Evolutionary conservation across 2,888 invertebrate species (phyloP).

Genomic region (Myopa tessellatipennis): DNA sequence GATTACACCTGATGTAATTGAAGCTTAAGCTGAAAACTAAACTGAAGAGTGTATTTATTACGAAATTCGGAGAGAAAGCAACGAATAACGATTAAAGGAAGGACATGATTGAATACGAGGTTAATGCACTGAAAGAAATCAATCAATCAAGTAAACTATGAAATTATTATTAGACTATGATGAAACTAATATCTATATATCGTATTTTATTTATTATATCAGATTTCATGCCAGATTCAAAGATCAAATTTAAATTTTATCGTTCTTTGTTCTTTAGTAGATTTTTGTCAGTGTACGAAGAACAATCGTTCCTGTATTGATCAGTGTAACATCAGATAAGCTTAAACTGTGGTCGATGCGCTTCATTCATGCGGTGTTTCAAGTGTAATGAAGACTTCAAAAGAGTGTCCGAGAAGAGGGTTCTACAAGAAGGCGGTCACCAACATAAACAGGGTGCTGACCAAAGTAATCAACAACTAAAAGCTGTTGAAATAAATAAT

Average conservation of each 20-base stretch:
- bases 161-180: no score
- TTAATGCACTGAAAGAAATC: conserved; percentile 44
- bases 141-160: neutral
- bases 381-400: conserved; percentile 54
- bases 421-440: neutral
- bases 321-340: conserved; percentile 23
- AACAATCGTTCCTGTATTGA: conserved; percentile 16
- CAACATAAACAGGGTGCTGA: conserved; percentile 9
- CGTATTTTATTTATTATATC: no score
- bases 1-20: conserved; percentile 32
- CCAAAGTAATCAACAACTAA: conserved; percentile 5
- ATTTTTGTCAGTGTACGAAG: neutral
- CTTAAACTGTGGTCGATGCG: conserved; percentile 36
- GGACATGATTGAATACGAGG: conserved; percentile 54
- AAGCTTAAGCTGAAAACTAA: conserved; percentile 4
- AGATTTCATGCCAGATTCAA: no score
- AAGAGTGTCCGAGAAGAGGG: neutral
- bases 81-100: conserved; percentile 27
- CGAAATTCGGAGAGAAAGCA: conserved; percentile 24
- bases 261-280: no score
- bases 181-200: no score
- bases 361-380: conserved; percentile 17
- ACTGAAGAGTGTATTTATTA: neutral
- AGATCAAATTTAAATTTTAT: no score
- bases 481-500: no score